phyloP scores from a whole-genome alignment of 2,113 vertebrate species.

The Pollimyrus isidori region DNA sequence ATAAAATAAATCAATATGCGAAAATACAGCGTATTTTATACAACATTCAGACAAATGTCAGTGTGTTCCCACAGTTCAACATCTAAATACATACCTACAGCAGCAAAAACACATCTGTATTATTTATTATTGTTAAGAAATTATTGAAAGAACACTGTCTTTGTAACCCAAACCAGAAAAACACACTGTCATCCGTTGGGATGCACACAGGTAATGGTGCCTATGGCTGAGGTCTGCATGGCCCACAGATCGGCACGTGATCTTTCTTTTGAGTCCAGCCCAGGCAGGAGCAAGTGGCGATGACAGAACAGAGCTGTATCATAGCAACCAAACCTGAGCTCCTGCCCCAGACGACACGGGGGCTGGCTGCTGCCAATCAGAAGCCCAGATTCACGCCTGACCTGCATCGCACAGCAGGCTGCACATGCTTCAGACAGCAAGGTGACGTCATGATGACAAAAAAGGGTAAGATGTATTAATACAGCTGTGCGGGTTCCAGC shows the following conservation, averaged over 20 bases:
- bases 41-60: not conserved
- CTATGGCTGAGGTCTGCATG: not conserved
- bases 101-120: not conserved
- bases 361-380: not conserved
- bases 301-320: not conserved
- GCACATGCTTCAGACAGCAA: not conserved
- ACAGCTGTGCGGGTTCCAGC: not conserved
- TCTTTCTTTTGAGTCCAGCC: not conserved
- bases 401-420: not conserved
- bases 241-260: not conserved
- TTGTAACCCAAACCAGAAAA: not conserved
- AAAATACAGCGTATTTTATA: constrained; percentile 34
- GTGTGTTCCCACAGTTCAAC: not conserved
- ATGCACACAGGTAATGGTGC: not conserved
- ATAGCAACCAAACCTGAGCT: constrained; percentile 6
- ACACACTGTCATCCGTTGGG: not conserved
- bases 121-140: not conserved
- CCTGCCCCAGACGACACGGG: not conserved
- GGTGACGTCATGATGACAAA: not conserved
- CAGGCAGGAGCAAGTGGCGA: not conserved
- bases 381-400: not conserved
- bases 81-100: not conserved
- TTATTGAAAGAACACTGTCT: not conserved
- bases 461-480: not conserved
- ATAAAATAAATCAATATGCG: constrained; percentile 49